Evolutionary conservation across 1,140 invertebrate species (phyloP).

Genomic region (Drosophila auraria): DNA sequence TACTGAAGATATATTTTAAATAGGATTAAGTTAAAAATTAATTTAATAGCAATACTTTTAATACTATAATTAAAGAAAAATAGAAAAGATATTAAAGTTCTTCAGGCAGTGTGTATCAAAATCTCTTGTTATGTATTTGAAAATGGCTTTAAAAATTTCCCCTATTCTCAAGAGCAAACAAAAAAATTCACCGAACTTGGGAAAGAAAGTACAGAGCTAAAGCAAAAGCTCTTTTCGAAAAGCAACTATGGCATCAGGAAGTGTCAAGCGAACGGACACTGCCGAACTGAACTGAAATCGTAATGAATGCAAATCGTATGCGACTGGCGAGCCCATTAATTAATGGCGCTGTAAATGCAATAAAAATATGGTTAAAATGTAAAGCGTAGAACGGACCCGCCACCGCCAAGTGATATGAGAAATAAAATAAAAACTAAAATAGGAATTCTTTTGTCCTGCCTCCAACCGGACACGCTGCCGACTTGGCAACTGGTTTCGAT

Average conservation of each 20-base stretch:
- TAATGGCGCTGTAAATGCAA: constrained; percentile 72
- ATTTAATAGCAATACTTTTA: too few species aligned
- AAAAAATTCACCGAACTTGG: constrained; percentile 46
- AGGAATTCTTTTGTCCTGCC: constrained; percentile 67
- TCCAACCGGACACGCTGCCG: constrained; percentile 68
- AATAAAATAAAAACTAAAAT: constrained; percentile 45
- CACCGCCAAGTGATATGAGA: constrained; percentile 35
- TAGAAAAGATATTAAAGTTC: neutral
- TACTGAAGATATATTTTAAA: neutral
- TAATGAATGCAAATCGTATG: constrained; percentile 79
- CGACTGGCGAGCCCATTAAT: constrained; percentile 66
- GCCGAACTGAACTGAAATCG: constrained; percentile 54
- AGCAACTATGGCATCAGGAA: constrained; percentile 72
- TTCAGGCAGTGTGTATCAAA: neutral
- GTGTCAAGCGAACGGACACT: constrained; percentile 54
- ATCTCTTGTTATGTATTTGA: neutral
- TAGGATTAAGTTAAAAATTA: neutral
- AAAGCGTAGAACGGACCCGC: constrained; percentile 67
- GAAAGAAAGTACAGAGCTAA: constrained; percentile 62
- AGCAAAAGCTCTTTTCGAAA: constrained; percentile 43
- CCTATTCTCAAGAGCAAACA: constrained; percentile 64
- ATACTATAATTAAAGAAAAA: neutral
- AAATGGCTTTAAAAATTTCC: constrained; percentile 49
- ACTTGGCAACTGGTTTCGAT: constrained; percentile 61
- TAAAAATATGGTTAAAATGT: constrained; percentile 53